Evolutionary conservation across 2,113 vertebrate species (phyloP).

Genomic region (Platycercus adscitus): DNA sequence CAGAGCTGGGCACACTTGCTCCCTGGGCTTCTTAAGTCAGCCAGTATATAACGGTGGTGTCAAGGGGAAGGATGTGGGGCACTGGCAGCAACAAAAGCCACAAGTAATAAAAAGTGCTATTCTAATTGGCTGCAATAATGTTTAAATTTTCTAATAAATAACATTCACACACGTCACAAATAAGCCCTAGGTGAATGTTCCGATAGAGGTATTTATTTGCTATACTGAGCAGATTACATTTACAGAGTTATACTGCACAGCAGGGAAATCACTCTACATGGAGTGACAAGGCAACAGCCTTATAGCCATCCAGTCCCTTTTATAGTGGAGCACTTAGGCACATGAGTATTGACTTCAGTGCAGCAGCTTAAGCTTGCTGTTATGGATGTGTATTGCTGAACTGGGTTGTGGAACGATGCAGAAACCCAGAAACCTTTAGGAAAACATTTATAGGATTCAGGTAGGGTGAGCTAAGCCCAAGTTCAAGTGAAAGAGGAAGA

Average conservation of each 20-base stretch:
- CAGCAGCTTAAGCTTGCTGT: neutral
- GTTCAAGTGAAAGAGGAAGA: neutral
- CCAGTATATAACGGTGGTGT: neutral
- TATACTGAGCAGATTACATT: constrained; percentile 8
- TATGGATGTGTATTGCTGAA: neutral
- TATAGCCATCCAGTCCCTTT: neutral
- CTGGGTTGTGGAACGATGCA: neutral
- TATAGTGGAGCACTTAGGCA: neutral
- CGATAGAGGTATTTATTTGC: constrained; percentile 26
- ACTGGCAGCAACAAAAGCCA: neutral
- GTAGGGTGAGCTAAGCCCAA: neutral
- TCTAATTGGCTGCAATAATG: constrained; percentile 49
- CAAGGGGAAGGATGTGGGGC: neutral
- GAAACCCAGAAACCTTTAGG: neutral
- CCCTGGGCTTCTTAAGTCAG: neutral
- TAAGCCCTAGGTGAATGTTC: constrained; percentile 45
- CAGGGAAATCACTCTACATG: constrained; percentile 21
- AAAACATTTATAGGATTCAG: constrained; percentile 46
- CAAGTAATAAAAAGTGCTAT: constrained; percentile 34
- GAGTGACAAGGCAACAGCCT: constrained; percentile 23
- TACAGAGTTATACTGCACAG: constrained; percentile 13
- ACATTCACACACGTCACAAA: neutral
- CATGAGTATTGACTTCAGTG: neutral
- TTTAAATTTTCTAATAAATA: constrained; percentile 58
- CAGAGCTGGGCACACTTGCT: neutral